These are phyloP conservation scores for Xylota sylvarum DNA, from an alignment of 2,888 invertebrate species.

Conservation along the genomic window DNA sequence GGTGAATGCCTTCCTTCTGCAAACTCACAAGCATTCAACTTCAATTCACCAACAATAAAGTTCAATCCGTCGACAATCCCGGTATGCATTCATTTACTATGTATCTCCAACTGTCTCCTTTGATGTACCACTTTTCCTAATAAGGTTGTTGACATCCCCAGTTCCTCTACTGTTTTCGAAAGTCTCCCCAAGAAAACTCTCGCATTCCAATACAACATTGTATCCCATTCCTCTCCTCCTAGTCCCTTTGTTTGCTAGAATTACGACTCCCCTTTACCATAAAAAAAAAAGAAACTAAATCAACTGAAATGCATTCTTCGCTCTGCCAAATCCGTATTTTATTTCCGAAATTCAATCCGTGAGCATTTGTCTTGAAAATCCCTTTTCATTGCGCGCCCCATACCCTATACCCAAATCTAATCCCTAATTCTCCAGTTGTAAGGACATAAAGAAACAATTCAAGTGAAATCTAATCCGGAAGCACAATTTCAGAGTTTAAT, in stretches of 20 bases:
- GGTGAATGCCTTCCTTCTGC: not conserved
- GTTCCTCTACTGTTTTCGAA: slow-evolving; percentile 6
- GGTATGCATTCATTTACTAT: not conserved
- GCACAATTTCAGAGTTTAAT: slow-evolving; percentile 63
- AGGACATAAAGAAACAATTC: slow-evolving; percentile 49
- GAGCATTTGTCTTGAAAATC: slow-evolving; percentile 48
- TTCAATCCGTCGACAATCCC: slow-evolving; percentile 7
- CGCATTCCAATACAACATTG: slow-evolving; percentile 26
- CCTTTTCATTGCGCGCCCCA: not conserved
- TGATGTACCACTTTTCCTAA: slow-evolving; percentile 11
- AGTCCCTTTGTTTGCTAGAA: slow-evolving; percentile 15
- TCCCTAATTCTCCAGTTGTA: slow-evolving; percentile 35
- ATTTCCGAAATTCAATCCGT: slow-evolving; percentile 66
- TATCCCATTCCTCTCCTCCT: not conserved
- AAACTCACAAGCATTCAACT: not conserved
- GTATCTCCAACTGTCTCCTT: not conserved
- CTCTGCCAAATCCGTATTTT: slow-evolving; percentile 57
- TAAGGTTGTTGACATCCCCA: slow-evolving; percentile 50
- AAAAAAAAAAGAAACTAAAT: slow-evolving; percentile 35
- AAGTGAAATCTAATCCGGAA: slow-evolving; percentile 64
- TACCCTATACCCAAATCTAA: slow-evolving; percentile 26
- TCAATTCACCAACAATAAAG: not conserved
- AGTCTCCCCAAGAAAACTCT: not conserved
- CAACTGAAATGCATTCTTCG: slow-evolving; percentile 57
- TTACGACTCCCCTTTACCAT: slow-evolving; percentile 10